Conservation (phyloP, 2,888 invertebrate species). For the Drosophila phalerata region DNA sequence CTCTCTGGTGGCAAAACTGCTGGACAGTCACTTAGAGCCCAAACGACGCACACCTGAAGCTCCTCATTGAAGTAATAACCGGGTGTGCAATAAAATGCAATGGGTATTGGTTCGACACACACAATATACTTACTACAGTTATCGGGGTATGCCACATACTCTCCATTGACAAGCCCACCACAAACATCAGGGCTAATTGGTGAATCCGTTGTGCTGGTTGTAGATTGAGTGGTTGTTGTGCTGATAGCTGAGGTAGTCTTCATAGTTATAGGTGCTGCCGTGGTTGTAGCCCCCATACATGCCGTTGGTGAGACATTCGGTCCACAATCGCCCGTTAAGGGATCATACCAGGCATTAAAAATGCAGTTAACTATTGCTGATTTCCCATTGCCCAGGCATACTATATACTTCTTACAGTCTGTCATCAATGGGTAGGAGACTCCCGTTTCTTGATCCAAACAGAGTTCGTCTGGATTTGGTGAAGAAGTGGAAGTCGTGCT, state of each 20-base stretch:
- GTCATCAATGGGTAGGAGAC: conserved; percentile 47
- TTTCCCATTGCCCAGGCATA: conserved; percentile 59
- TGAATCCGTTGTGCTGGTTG: conserved; percentile 17
- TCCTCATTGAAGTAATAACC: conserved; percentile 85
- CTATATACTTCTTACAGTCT: conserved; percentile 65
- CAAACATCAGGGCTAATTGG: conserved; percentile 54
- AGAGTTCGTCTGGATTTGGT: conserved; percentile 35
- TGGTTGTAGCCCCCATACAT: conserved; percentile 35
- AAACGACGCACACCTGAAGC: conserved; percentile 65
- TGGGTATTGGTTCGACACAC: conserved; percentile 73
- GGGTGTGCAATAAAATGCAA: conserved; percentile 87
- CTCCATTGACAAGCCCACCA: conserved; percentile 32
- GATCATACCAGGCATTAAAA: conserved; percentile 66
- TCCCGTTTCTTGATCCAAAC: conserved; percentile 48
- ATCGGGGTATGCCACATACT: conserved; percentile 69
- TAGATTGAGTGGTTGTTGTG: conserved; percentile 10
- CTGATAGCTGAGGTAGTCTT: conserved; percentile 1
- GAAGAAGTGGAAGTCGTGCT: conserved; percentile 36
- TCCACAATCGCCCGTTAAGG: conserved; percentile 63
- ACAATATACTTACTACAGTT: conserved; percentile 73
- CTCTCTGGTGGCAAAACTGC: conserved; percentile 23
- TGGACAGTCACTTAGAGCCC: conserved; percentile 77
- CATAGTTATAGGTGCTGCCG: background rate
- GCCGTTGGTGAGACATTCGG: conserved; percentile 62
- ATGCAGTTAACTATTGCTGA: conserved; percentile 60